Conservation (phyloP, 1,140 invertebrate species). For the Aphelenchoides fujianensis region DNA sequence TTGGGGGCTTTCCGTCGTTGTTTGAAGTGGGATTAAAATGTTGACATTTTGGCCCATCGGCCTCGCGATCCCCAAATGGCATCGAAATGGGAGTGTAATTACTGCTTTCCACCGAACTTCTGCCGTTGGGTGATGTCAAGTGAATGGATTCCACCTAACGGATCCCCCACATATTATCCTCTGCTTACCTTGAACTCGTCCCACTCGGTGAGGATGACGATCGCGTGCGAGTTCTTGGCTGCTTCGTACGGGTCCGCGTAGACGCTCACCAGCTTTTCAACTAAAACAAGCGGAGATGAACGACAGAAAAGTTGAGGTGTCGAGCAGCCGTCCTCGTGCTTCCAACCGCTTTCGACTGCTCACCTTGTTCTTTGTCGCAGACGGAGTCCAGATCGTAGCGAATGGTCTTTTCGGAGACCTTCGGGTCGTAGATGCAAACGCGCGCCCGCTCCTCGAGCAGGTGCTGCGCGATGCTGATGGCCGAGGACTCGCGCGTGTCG, state of each 20-base stretch:
- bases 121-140: too few species aligned
- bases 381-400: constrained; percentile 47
- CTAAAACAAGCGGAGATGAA: constrained; percentile 32
- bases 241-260: constrained; percentile 80
- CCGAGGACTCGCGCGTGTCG: constrained; percentile 92
- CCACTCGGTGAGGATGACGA: constrained; percentile 98
- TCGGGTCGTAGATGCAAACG: constrained; percentile 93
- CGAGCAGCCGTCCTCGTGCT: too few species aligned
- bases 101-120: too few species aligned
- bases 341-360: too few species aligned
- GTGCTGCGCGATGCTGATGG: constrained; percentile 86
- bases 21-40: too few species aligned
- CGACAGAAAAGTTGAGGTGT: too few species aligned
- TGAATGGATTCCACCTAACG: too few species aligned
- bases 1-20: too few species aligned
- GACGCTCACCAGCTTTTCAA: constrained; percentile 70
- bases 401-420: constrained; percentile 69
- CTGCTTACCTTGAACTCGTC: constrained; percentile 82
- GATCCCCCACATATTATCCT: constrained; percentile 55
- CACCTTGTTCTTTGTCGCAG: constrained; percentile 20
- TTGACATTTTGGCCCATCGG: too few species aligned
- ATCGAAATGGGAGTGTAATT: too few species aligned
- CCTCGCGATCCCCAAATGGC: too few species aligned
- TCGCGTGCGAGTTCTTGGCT: constrained; percentile 80
- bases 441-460: constrained; percentile 91